Base-by-base conservation (phyloP, 1,140 invertebrate genomes). In the Antheraea pernyi region DNA sequence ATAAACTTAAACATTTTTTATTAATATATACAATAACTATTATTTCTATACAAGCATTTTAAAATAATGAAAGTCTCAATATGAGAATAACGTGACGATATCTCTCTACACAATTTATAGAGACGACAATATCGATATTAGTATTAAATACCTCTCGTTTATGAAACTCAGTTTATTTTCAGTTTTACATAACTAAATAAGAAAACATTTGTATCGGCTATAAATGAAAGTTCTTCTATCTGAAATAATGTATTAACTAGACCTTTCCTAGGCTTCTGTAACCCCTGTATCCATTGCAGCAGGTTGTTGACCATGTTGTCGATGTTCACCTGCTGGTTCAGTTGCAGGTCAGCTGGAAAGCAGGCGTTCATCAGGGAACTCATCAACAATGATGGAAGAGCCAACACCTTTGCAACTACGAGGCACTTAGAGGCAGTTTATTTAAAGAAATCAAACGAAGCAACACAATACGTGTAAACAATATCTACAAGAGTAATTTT, bases 231-330 rank as follows among this genome's bases (percentile, higher is more conserved):
- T 30, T 42, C 39, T 42, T 11, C 8, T 42, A 8, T 42, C 39
- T 42, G 39, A 42, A 42, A 11, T 42, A 42, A 42, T 16, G 13
- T 53, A 13, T 16, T 19, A 53, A 19, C 78, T 92, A 90, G 81
- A 95, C 95, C 94, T 94, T 94, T 95, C 87, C 95, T 93, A 76
- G 93, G 94, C 72, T 94, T 94, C 82, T 95, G 94, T 67, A 95
- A 93, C 72, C 94, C 94, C 86, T 96, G 95, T 69, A 96, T 94
- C 95, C 95, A 96, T 71, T 95, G 94, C 18, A 96, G 92, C 74
- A 96, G 95, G 83, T 96, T 95, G 80, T 94, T 92, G 22, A 95
- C 95, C 95, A 95, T 95, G 80, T 95, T 93, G 82, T 96, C 95
- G 48, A 94, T 93, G 61, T 92, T 92, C 8, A 88, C 89, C 70